phyloP scores from a whole-genome alignment of 1,140 invertebrate genomes.

The Hydropsyche tenuis region DNA sequence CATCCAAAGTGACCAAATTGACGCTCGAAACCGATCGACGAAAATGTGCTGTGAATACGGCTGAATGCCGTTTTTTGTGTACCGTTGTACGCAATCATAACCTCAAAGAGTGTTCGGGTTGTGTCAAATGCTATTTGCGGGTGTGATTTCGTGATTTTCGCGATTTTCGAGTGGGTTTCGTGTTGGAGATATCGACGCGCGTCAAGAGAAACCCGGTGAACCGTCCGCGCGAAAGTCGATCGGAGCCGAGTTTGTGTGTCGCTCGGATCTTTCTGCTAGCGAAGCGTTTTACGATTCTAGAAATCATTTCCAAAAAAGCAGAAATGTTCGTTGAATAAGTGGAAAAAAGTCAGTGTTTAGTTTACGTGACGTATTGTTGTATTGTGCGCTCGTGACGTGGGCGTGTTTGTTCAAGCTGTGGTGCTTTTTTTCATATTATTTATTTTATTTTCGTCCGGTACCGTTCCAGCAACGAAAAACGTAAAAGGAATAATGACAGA shows the following conservation, averaged over 20 bases:
- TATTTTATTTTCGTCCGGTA: neutral
- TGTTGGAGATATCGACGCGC: constrained; percentile 27
- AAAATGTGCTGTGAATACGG: constrained; percentile 33
- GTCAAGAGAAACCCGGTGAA: constrained; percentile 17
- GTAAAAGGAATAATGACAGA: neutral
- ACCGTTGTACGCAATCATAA: neutral
- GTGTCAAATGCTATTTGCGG: neutral
- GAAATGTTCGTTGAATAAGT: too few relatives aligned
- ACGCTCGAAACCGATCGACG: neutral
- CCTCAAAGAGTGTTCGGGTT: neutral
- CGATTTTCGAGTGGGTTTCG: neutral
- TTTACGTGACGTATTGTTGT: constrained; percentile 12
- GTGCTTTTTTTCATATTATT: neutral
- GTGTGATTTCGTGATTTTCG: neutral
- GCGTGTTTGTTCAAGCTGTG: neutral
- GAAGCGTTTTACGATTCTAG: too few relatives aligned
- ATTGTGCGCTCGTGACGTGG: neutral
- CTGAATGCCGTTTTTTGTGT: constrained; percentile 5
- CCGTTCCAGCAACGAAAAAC: neutral
- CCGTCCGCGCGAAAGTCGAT: neutral
- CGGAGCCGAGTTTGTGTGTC: neutral
- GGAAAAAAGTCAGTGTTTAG: too few relatives aligned
- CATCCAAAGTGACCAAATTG: neutral
- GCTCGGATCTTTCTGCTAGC: too few relatives aligned
- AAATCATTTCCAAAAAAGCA: too few relatives aligned